Conservation (phyloP, 1,140 invertebrate genomes). For the Oscheius sp. region DNA sequence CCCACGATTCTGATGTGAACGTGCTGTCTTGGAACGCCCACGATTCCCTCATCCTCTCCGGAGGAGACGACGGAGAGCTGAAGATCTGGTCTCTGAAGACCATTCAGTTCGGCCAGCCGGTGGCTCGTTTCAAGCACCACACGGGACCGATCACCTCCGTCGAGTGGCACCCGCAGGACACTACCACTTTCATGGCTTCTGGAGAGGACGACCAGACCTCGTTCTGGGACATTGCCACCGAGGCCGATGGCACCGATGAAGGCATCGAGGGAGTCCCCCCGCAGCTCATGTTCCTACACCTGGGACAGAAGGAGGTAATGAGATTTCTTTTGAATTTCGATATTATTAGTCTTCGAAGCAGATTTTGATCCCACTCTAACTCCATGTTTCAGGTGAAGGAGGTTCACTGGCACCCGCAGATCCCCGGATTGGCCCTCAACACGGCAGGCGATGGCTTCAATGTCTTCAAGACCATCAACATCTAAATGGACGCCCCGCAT, state of each 20-base stretch:
- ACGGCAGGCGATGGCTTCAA: slow-evolving; percentile 93
- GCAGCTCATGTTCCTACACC: slow-evolving; percentile 94
- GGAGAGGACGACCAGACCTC: slow-evolving; percentile 94
- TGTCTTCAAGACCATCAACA: slow-evolving; percentile 95
- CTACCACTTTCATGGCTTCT: slow-evolving; percentile 85
- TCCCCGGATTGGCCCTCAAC: slow-evolving; percentile 86
- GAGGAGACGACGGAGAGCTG: slow-evolving; percentile 89
- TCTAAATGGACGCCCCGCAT: too few relatives aligned
- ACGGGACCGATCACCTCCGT: slow-evolving; percentile 85
- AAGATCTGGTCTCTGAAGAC: slow-evolving; percentile 92
- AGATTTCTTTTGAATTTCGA: slow-evolving; percentile 4
- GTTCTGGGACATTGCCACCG: slow-evolving; percentile 87
- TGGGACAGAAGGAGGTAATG: slow-evolving; percentile 81
- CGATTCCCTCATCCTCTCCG: slow-evolving; percentile 80
- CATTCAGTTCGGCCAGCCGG: slow-evolving; percentile 71
- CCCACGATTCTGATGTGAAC: slow-evolving; percentile 89
- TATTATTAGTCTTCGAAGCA: slow-evolving; percentile 53
- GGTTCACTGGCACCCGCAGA: slow-evolving; percentile 94
- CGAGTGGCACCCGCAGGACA: slow-evolving; percentile 91
- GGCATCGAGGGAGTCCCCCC: slow-evolving; percentile 74
- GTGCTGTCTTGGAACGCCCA: slow-evolving; percentile 97
- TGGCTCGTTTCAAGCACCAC: slow-evolving; percentile 90
- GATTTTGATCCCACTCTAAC: background rate
- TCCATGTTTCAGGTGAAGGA: slow-evolving; percentile 74
- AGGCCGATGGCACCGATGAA: slow-evolving; percentile 63